Percentiles rank a stretch among this genome's conserved stretches.
These are phyloP conservation scores for Leguminivora glycinivorella DNA, from an alignment of 1,140 invertebrate genomes.

Conservation along the genomic window DNA sequence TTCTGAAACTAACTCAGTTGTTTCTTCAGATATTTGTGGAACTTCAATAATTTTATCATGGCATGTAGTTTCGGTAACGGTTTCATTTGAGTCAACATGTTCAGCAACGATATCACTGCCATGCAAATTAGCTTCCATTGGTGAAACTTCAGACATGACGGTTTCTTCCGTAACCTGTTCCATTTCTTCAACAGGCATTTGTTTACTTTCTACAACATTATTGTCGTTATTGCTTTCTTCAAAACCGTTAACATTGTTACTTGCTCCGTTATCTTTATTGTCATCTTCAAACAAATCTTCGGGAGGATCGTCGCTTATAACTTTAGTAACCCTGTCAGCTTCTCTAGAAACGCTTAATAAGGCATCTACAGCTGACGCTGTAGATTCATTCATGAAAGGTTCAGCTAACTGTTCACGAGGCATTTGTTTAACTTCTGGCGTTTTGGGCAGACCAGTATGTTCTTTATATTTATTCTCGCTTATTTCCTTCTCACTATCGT, in stretches of 20 bases:
- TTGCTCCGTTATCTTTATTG: slow-evolving; percentile 46
- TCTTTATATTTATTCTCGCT: neutral
- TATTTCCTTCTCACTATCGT: neutral
- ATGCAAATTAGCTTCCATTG: neutral
- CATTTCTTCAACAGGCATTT: slow-evolving; percentile 26
- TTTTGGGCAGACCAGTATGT: neutral
- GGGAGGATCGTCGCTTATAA: slow-evolving; percentile 66
- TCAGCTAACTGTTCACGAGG: slow-evolving; percentile 40
- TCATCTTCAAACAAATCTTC: slow-evolving; percentile 75
- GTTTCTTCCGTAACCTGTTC: slow-evolving; percentile 1
- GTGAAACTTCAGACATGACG: slow-evolving; percentile 26
- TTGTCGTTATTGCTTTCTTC: slow-evolving; percentile 37
- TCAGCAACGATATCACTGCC: neutral
- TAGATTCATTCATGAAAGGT: slow-evolving; percentile 66
- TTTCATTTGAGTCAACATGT: neutral
- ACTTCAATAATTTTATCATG: neutral
- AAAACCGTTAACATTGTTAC: slow-evolving; percentile 34
- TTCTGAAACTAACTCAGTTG: neutral
- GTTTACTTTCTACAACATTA: slow-evolving; percentile 28
- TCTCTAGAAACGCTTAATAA: slow-evolving; percentile 70
- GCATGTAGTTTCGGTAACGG: neutral
- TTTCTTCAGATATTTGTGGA: neutral
- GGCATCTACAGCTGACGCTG: slow-evolving; percentile 70
- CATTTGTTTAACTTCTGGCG: slow-evolving; percentile 28
- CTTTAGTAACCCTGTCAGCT: slow-evolving; percentile 67